Conservation (phyloP, 1,140 invertebrate species). For the Pachypeltis micranthus region DNA sequence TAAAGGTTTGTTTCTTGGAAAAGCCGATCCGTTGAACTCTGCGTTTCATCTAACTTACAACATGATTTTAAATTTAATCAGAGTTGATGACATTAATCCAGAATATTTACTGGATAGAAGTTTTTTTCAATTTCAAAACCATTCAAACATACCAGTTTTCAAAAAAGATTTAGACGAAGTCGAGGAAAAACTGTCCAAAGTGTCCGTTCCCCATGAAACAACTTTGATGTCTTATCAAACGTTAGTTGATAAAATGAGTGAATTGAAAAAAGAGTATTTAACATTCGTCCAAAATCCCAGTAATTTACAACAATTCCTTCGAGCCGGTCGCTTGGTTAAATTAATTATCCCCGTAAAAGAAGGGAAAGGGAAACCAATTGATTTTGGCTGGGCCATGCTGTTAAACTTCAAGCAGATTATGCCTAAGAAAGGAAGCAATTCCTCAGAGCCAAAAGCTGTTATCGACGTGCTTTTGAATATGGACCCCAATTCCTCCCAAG, state of each 20-base stretch:
- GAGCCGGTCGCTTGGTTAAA: slow-evolving; percentile 87
- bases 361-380: slow-evolving; percentile 27
- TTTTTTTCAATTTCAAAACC: slow-evolving; percentile 99
- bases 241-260: slow-evolving; percentile 70
- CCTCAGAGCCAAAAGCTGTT: slow-evolving; percentile 8
- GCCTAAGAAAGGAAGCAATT: slow-evolving; percentile 36
- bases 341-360: slow-evolving; percentile 39
- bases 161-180: slow-evolving; percentile 40
- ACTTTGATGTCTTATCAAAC: not conserved
- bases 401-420: slow-evolving; percentile 75
- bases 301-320: slow-evolving; percentile 85
- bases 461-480: slow-evolving; percentile 71
- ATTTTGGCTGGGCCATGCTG: slow-evolving; percentile 94
- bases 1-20: slow-evolving; percentile 80
- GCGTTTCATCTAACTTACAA: slow-evolving; percentile 99
- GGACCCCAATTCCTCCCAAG: slow-evolving; percentile 42
- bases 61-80: slow-evolving; percentile 94
- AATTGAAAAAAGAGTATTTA: slow-evolving; percentile 59
- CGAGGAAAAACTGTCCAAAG: slow-evolving; percentile 42
- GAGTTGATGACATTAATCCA: slow-evolving; percentile 98
- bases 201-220: slow-evolving; percentile 59
- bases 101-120: slow-evolving; percentile 98
- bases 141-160: slow-evolving; percentile 80
- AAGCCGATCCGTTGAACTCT: slow-evolving; percentile 92
- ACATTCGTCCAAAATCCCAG: slow-evolving; percentile 71